phyloP scores from a whole-genome alignment of 1,140 invertebrate genomes.

The Tetragonula clypearis region DNA sequence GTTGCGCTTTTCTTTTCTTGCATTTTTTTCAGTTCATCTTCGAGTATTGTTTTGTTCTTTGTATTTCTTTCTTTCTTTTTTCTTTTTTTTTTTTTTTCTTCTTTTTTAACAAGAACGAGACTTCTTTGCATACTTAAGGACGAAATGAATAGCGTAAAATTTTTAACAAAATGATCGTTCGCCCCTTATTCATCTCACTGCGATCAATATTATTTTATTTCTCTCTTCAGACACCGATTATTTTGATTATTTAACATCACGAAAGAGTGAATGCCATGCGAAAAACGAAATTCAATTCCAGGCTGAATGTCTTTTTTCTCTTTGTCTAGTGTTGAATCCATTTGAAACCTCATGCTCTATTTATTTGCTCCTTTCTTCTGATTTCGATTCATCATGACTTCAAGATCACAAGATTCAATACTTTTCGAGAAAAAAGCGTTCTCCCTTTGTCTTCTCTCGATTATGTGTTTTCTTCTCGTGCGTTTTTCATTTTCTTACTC shows the following conservation, averaged over 20 bases:
- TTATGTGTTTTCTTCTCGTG: too few relatives aligned
- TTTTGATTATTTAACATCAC: background rate
- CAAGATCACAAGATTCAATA: background rate
- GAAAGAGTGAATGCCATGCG: background rate
- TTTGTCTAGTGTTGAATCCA: background rate
- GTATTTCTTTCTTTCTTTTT: background rate
- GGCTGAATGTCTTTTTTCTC: slow-evolving; percentile 3
- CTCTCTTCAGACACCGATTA: background rate
- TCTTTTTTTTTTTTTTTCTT: too few relatives aligned
- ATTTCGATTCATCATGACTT: background rate
- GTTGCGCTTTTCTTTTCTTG: slow-evolving; percentile 18
- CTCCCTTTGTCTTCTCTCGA: background rate
- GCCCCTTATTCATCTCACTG: slow-evolving; percentile 71
- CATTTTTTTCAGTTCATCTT: background rate
- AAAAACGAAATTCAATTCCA: background rate
- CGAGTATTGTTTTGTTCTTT: slow-evolving; percentile 1
- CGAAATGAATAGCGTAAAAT: slow-evolving; percentile 59
- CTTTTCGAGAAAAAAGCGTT: slow-evolving; percentile 10
- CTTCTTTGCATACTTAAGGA: slow-evolving; percentile 68
- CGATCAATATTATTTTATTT: slow-evolving; percentile 7
- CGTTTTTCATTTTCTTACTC: background rate
- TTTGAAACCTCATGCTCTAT: background rate
- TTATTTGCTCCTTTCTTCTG: background rate
- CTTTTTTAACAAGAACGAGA: background rate
- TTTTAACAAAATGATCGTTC: slow-evolving; percentile 65